Evolutionary conservation across 2,888 invertebrate species (phyloP).

Genomic region (Lepidochrysops patricia): DNA sequence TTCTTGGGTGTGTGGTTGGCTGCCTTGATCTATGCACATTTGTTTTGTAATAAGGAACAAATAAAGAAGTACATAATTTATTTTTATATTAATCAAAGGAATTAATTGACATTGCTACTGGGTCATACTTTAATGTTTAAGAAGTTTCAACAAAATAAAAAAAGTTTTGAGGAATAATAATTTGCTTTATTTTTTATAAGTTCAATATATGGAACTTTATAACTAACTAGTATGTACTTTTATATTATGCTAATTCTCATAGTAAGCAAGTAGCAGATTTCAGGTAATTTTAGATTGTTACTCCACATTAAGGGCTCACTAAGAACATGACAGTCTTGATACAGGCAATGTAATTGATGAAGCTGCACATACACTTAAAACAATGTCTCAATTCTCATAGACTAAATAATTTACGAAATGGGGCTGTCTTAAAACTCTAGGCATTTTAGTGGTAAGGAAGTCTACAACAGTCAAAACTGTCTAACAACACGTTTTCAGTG

Average conservation of each 20-base stretch:
- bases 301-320: too few relatives aligned
- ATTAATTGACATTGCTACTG: not conserved
- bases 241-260: not conserved
- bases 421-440: too few relatives aligned
- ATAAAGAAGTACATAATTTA: not conserved
- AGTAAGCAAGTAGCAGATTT: not conserved
- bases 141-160: not conserved
- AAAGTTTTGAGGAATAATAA: not conserved
- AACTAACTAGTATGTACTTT: not conserved
- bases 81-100: not conserved
- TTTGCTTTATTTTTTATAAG: constrained; percentile 1
- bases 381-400: too few relatives aligned
- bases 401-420: too few relatives aligned
- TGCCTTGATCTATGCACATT: too few relatives aligned
- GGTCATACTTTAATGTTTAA: not conserved
- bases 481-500: too few relatives aligned
- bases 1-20: too few relatives aligned
- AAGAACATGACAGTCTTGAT: too few relatives aligned
- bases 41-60: not conserved
- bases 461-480: too few relatives aligned
- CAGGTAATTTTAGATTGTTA: not conserved
- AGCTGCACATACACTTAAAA: too few relatives aligned
- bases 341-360: too few relatives aligned
- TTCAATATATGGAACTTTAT: not conserved
- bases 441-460: too few relatives aligned